Evolutionary conservation across 2,797 vertebrate genomes (phyloP).

Genomic region (Meda fulgida): DNA sequence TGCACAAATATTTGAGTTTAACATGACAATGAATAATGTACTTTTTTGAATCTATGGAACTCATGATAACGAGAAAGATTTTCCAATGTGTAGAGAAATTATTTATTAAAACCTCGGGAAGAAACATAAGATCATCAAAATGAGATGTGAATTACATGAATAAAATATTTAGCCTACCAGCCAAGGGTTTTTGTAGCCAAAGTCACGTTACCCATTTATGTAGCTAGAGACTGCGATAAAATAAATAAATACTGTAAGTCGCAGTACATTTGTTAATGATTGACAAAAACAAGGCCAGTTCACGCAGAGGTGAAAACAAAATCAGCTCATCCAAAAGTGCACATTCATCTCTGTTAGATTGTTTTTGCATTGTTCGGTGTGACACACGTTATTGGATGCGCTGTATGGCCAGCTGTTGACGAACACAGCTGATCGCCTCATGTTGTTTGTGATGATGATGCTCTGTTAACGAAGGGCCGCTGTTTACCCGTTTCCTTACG

Average conservation of each 20-base stretch:
- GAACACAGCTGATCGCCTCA: constrained; percentile 52
- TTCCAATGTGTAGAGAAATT: neutral
- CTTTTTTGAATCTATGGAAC: neutral
- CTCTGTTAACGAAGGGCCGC: neutral
- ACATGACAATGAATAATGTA: neutral
- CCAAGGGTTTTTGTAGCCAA: neutral
- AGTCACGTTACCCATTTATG: too few species aligned
- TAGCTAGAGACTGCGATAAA: neutral
- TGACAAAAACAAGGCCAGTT: constrained; percentile 53
- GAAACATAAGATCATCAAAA: neutral
- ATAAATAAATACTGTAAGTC: neutral
- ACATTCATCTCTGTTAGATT: constrained; percentile 58
- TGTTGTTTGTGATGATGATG: constrained; percentile 48
- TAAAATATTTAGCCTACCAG: neutral
- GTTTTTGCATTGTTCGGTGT: constrained; percentile 53
- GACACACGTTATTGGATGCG: constrained; percentile 42
- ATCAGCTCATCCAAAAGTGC: constrained; percentile 59
- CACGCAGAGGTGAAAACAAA: constrained; percentile 50
- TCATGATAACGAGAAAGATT: neutral
- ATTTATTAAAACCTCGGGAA: neutral
- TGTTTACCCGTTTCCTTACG: neutral
- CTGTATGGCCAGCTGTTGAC: constrained; percentile 55
- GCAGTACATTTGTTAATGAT: constrained; percentile 20
- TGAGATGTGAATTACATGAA: neutral
- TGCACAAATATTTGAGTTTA: neutral